Conservation (phyloP, 2,113 vertebrate species). For the Menura novaehollandiae region DNA sequence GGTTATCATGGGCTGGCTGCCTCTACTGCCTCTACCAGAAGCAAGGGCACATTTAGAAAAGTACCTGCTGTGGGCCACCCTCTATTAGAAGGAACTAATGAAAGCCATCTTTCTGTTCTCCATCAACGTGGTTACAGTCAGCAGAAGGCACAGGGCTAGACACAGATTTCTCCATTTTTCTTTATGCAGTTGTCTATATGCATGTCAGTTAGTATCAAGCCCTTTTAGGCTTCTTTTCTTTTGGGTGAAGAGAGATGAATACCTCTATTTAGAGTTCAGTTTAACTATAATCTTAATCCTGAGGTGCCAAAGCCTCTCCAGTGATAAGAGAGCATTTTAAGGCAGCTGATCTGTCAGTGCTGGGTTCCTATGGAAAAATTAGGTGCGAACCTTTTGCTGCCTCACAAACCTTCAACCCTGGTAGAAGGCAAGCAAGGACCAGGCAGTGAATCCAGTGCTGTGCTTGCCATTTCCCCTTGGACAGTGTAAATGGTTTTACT, state of each 20-base stretch:
- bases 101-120: neutral
- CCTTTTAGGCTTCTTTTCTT: neutral
- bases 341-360: neutral
- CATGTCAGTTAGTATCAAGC: neutral
- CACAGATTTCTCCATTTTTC: neutral
- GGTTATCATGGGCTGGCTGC: neutral
- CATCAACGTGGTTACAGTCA: neutral
- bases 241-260: neutral
- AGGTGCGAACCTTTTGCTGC: neutral
- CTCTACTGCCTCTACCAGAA: neutral
- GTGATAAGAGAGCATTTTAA: neutral
- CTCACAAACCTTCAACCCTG: neutral
- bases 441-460: neutral
- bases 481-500: neutral
- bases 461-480: neutral
- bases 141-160: neutral
- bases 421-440: neutral
- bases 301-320: neutral
- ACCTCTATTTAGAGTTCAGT: neutral
- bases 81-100: neutral
- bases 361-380: neutral
- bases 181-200: neutral
- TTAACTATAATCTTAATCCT: neutral
- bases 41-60: neutral
- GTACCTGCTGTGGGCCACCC: neutral